Evolutionary conservation across 2,797 vertebrate genomes (phyloP), one percentile per base, ranked within the genome.

Genomic region (Enteromius argenteus): DNA sequence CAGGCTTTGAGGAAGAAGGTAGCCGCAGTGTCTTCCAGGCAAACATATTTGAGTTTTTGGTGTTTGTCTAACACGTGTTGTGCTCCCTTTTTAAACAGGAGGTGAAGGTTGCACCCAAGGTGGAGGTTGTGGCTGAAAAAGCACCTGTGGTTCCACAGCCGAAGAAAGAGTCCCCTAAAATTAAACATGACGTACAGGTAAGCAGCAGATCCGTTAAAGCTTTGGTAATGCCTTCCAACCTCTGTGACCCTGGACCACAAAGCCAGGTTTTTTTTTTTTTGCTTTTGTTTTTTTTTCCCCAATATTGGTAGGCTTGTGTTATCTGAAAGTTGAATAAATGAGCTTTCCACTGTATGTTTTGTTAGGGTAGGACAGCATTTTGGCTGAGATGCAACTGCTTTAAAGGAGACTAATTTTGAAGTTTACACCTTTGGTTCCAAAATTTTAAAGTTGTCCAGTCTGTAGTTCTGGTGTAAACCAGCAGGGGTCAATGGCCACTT

Each of bases 1-100:
- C 76, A 86, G 23, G 13, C 76, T 0, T n/a, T 86, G n/a, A 96
- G 94, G 84, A 96, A 95, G 82, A 96, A 95, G 92, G 94, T 92
- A 64, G 78, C 2, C 1, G 3, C 2, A 8, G 2, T 3, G 30
- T 27, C n/a, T 1, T 21, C 8, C 1, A 1, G 8, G 0, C 30
- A 1, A 44, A 0, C 0, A 19, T 0, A 1, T 23, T 3, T 11
- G 17, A 19, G 7, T 17, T 1, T 2, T n/a, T 17, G 32, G 2
- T 19, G 17, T 37, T 8, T 56, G 1, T n/a, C 6, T 72, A 35
- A 66, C 30, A 3, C 2, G 3, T 9, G 7, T 35, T 64, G 60
- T 32, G 32, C 15, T 42, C 32, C 3, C n/a, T 79, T 1, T 60
- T 46, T 7, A 7, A 17, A 5, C 35, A 95, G 95, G 89, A 35